Conservation (phyloP, 2,888 invertebrate genomes). For the Coenonympha arcania region DNA sequence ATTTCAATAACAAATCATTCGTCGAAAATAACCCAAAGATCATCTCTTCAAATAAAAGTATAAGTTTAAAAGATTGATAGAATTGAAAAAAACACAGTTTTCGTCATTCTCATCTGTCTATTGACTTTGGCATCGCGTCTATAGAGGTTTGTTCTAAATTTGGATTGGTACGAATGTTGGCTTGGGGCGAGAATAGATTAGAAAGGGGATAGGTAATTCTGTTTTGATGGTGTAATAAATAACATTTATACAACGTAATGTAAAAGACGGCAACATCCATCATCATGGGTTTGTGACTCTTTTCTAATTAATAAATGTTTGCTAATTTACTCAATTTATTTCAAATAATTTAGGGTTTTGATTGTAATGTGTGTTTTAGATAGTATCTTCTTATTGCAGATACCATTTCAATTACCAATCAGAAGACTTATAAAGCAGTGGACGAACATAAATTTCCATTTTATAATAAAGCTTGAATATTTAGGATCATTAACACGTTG, state of each 20-base stretch:
- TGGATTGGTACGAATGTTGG: conserved; percentile 32
- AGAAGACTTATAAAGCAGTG: too few species aligned
- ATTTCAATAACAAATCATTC: neutral
- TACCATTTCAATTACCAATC: too few species aligned
- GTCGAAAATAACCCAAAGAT: conserved; percentile 5
- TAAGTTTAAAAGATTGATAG: conserved; percentile 18
- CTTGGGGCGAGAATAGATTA: conserved; percentile 32
- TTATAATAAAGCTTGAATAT: too few species aligned
- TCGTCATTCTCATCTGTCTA: conserved; percentile 32
- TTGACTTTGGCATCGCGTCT: conserved; percentile 49
- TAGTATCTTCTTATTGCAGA: too few species aligned
- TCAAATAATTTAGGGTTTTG: too few species aligned
- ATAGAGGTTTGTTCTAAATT: conserved; percentile 34
- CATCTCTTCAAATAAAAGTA: neutral
- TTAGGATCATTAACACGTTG: too few species aligned
- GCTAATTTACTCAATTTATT: too few species aligned
- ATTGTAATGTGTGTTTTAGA: too few species aligned
- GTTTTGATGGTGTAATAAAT: conserved; percentile 17
- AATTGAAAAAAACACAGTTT: conserved; percentile 20
- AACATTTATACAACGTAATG: conserved; percentile 18
- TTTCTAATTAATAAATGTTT: neutral
- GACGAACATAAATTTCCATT: too few species aligned
- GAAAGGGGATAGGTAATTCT: conserved; percentile 31
- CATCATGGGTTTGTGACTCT: neutral
- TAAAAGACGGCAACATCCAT: neutral